Conservation (phyloP, 2,113 vertebrate species). For the Cyanoramphus novaezelandiae region DNA sequence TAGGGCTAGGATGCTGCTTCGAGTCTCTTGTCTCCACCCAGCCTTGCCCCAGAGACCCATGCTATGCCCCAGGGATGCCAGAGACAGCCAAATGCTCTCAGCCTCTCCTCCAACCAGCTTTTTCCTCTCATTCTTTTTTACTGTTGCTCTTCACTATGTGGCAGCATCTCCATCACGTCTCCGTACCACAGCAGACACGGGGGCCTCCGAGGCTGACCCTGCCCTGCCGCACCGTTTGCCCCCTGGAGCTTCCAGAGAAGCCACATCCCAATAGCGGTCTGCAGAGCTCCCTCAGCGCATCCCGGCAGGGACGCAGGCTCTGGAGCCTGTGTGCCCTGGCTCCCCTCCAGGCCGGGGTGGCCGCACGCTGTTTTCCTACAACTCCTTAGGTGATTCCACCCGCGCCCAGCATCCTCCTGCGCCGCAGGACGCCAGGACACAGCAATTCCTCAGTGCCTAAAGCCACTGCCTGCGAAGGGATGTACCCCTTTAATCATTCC, state of each 20-base stretch:
- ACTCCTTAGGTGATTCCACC: background rate
- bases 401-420: background rate
- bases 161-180: accelerated
- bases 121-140: background rate
- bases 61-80: background rate
- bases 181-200: accelerated
- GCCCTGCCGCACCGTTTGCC: accelerated
- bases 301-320: background rate
- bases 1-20: accelerated
- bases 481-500: background rate
- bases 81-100: background rate
- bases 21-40: accelerated
- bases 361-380: background rate
- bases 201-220: background rate
- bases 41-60: background rate
- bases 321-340: background rate
- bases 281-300: background rate
- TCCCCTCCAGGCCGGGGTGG: background rate
- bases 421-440: accelerated
- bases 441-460: background rate
- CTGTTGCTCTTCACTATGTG: background rate
- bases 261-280: accelerated
- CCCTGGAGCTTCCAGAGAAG: background rate
- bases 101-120: background rate
- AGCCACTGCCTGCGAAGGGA: accelerated